These are phyloP conservation scores for Orchesella cincta DNA, from an alignment of 1,140 invertebrate species.

Conservation along the genomic window DNA sequence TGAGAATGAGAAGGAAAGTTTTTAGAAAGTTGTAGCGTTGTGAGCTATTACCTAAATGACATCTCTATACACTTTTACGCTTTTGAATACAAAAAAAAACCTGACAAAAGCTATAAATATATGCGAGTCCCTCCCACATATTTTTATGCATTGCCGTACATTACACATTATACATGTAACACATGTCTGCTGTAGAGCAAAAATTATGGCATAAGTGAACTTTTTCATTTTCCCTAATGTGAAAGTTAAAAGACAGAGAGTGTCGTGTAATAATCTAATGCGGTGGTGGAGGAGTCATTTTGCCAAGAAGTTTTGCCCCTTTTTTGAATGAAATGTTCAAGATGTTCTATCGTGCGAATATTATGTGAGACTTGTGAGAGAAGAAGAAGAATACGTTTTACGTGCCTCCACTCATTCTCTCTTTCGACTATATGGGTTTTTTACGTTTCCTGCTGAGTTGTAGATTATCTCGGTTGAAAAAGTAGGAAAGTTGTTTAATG, in stretches of 20 bases:
- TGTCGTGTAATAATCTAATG: not conserved
- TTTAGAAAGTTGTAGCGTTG: not conserved
- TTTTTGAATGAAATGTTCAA: constrained; percentile 18
- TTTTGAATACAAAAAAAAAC: not conserved
- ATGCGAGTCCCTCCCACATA: not conserved
- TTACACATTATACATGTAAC: too few relatives aligned
- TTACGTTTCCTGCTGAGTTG: too few relatives aligned
- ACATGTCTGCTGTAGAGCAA: too few relatives aligned
- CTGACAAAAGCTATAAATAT: not conserved
- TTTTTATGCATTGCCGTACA: not conserved
- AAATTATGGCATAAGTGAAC: not conserved
- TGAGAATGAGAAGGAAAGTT: not conserved
- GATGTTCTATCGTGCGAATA: too few relatives aligned
- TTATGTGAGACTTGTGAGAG: too few relatives aligned
- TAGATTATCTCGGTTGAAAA: too few relatives aligned
- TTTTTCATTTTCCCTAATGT: constrained; percentile 22
- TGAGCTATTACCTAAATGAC: not conserved
- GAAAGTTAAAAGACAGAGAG: constrained; percentile 13
- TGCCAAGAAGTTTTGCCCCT: not conserved
- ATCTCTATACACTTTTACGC: not conserved
- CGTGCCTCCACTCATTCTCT: not conserved
- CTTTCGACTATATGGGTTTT: too few relatives aligned
- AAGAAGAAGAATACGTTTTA: too few relatives aligned
- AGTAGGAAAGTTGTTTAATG: too few relatives aligned
- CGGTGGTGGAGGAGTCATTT: not conserved